phyloP scores from a whole-genome alignment of 2,888 invertebrate genomes.

The Maniola hyperantus region DNA sequence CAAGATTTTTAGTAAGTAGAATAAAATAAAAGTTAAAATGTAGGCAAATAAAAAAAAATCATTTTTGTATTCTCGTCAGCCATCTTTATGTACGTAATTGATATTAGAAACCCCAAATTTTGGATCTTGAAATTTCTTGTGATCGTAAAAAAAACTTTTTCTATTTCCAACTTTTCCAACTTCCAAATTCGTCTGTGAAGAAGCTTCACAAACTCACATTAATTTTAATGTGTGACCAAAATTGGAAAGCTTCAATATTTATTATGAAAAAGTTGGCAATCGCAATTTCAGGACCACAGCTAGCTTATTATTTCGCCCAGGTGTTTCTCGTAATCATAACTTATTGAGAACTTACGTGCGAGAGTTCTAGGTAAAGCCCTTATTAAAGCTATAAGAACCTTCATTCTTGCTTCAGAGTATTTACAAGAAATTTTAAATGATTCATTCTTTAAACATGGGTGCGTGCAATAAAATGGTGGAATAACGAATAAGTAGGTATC shows the following conservation, averaged over 20 bases:
- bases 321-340: slow-evolving; percentile 40
- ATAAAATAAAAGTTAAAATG: too few species aligned
- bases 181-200: background rate
- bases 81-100: too few species aligned
- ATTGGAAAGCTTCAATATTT: background rate
- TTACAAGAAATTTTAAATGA: slow-evolving; percentile 9
- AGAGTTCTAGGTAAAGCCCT: slow-evolving; percentile 27
- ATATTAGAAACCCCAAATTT: too few species aligned
- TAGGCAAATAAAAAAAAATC: too few species aligned
- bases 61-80: too few species aligned
- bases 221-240: background rate
- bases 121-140: too few species aligned
- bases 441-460: background rate
- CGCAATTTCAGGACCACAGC: slow-evolving; percentile 24
- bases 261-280: background rate
- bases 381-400: slow-evolving; percentile 28
- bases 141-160: too few species aligned
- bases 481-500: background rate
- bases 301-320: slow-evolving; percentile 39
- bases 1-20: too few species aligned
- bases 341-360: slow-evolving; percentile 31
- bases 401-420: slow-evolving; percentile 8
- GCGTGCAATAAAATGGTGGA: slow-evolving; percentile 2
- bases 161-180: too few species aligned
- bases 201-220: background rate